A percentile compares a stretch with the other conserved stretches of the same genome.
Evolutionary conservation across 2,888 invertebrate species (phyloP).

Genomic region (Acanthosepion pharaonis): DNA sequence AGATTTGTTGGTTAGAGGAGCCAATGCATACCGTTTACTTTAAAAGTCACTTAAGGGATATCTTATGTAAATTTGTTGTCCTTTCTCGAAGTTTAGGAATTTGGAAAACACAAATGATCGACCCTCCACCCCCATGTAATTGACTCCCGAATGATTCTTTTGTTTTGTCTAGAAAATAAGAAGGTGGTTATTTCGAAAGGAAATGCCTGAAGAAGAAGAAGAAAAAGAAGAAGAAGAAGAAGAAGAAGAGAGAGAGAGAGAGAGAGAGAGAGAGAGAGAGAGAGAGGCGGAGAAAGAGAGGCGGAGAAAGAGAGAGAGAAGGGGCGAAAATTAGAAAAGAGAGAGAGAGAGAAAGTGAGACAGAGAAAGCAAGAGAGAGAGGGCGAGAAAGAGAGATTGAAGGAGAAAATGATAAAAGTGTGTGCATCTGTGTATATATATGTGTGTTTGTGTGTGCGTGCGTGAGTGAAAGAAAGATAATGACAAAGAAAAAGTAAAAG

Average conservation of each 20-base stretch:
- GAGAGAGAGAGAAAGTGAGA: accelerated
- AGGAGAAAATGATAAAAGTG: neutral
- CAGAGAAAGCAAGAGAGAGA: neutral
- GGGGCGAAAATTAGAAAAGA: no score
- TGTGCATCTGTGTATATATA: no score
- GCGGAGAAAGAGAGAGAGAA: neutral
- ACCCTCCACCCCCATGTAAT: neutral
- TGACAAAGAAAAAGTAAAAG: neutral
- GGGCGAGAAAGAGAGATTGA: neutral
- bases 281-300: neutral
- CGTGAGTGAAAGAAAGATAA: neutral
- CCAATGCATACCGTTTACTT: neutral
- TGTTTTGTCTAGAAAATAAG: neutral
- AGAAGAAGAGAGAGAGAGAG: neutral
- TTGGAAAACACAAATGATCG: neutral
- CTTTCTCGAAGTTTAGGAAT: neutral
- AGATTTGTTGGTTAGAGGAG: neutral
- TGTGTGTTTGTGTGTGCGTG: neutral
- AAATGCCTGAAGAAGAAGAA: neutral
- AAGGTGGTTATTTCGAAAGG: neutral
- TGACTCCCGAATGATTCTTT: neutral
- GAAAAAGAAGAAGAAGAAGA: neutral
- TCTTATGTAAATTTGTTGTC: neutral
- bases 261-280: neutral
- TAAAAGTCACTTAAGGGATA: neutral